Evolutionary conservation across 2,113 vertebrate genomes (phyloP).

Genomic region (Scomber colias): DNA sequence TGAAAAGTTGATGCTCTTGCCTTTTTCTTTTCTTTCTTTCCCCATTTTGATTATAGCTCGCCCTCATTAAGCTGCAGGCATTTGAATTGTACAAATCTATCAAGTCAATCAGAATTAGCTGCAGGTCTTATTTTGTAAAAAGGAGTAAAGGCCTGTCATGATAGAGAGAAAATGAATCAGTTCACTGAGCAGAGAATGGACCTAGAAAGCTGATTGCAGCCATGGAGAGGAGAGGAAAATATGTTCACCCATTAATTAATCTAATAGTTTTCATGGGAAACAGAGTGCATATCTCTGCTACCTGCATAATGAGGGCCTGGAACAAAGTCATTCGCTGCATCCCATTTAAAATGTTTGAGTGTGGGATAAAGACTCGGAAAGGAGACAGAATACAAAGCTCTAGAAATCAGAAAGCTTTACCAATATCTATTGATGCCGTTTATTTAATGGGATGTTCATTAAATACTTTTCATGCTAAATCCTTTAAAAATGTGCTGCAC

Average conservation of each 20-base stretch:
- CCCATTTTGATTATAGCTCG: slow-evolving; percentile 63
- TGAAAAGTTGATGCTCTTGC: slow-evolving; percentile 44
- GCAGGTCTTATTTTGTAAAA: slow-evolving; percentile 71
- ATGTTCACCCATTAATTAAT: slow-evolving; percentile 81
- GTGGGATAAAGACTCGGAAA: slow-evolving; percentile 44
- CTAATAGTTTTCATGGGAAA: slow-evolving; percentile 80
- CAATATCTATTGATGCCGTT: slow-evolving; percentile 24
- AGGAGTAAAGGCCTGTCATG: slow-evolving; percentile 58
- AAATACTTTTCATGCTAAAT: slow-evolving; percentile 19
- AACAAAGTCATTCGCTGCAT: slow-evolving; percentile 74
- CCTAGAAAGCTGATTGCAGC: slow-evolving; percentile 65
- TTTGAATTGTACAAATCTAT: slow-evolving; percentile 74
- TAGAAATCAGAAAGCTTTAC: slow-evolving; percentile 28
- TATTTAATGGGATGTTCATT: slow-evolving; percentile 22
- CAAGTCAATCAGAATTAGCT: slow-evolving; percentile 79
- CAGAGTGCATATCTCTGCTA: slow-evolving; percentile 73
- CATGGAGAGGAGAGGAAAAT: slow-evolving; percentile 68
- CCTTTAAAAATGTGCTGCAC: neutral
- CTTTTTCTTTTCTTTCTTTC: slow-evolving; percentile 39
- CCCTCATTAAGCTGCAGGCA: slow-evolving; percentile 69
- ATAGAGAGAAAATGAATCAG: slow-evolving; percentile 66
- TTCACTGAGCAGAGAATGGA: slow-evolving; percentile 72
- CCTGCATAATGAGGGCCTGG: slow-evolving; percentile 75
- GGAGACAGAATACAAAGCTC: slow-evolving; percentile 35
- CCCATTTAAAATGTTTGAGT: slow-evolving; percentile 61